Evolutionary conservation across 2,113 vertebrate genomes (phyloP).

Genomic region (Lepus americanus): DNA sequence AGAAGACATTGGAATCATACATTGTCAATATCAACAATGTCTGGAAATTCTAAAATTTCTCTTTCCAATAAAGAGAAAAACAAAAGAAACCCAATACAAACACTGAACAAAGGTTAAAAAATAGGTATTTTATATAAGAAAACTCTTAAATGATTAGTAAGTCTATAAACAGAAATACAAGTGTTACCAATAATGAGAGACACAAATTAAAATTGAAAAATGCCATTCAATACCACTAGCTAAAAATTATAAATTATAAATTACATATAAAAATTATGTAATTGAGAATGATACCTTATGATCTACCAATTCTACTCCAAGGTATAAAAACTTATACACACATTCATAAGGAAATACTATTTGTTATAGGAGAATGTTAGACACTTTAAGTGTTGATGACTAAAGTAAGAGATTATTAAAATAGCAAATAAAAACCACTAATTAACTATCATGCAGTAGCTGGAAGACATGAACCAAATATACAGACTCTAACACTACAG

Average conservation of each 20-base stretch:
- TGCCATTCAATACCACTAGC: neutral
- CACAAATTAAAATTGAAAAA: neutral
- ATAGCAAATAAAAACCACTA: conserved; percentile 10
- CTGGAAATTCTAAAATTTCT: conserved; percentile 24
- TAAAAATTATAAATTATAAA: conserved; percentile 25
- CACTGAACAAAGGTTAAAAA: conserved; percentile 36
- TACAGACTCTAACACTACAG: neutral
- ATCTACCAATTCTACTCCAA: conserved; percentile 1
- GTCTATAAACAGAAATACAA: conserved; percentile 8
- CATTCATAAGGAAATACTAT: neutral
- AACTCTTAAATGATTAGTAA: neutral
- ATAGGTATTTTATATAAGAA: neutral
- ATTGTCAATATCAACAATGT: neutral
- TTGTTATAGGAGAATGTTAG: neutral
- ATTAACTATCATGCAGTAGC: neutral
- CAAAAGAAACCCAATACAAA: neutral
- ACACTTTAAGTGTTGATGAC: conserved; percentile 12
- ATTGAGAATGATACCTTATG: neutral
- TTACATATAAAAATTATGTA: neutral
- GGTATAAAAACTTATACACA: neutral
- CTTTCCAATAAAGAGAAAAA: neutral
- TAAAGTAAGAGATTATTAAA: neutral
- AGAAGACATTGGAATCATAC: neutral
- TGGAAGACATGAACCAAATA: neutral
- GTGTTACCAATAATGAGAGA: conserved; percentile 33